phyloP scores from a whole-genome alignment of 1,140 invertebrate genomes.

The Anastrepha ludens region DNA sequence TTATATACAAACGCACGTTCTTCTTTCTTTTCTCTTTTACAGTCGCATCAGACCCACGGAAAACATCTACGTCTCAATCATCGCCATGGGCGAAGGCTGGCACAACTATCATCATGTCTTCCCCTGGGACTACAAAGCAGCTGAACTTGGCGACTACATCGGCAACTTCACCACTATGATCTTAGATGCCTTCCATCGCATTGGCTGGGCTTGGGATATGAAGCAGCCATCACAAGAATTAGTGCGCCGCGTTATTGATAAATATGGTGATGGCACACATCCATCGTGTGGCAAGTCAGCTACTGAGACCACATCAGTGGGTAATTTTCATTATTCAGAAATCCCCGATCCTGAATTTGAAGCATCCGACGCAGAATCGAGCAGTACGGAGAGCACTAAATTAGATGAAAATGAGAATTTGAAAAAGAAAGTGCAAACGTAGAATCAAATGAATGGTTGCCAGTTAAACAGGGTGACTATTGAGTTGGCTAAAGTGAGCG shows the following conservation, averaged over 20 bases:
- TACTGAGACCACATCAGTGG: conserved; percentile 57
- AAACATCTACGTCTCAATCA: conserved; percentile 78
- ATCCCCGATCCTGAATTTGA: conserved; percentile 68
- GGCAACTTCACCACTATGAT: conserved; percentile 75
- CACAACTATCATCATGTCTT: conserved; percentile 96
- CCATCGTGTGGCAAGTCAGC: conserved; percentile 50
- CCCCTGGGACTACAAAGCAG: conserved; percentile 84
- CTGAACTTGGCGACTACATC: conserved; percentile 78
- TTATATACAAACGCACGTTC: not conserved
- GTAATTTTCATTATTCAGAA: conserved; percentile 65
- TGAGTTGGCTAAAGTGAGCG: not conserved
- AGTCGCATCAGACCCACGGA: conserved; percentile 81
- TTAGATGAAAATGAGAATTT: conserved; percentile 70
- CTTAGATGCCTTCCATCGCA: conserved; percentile 85
- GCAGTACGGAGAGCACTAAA: conserved; percentile 72
- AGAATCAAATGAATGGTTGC: not conserved
- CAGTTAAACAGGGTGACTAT: not conserved
- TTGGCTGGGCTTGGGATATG: conserved; percentile 88
- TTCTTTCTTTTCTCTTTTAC: conserved; percentile 62
- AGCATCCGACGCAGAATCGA: conserved; percentile 70
- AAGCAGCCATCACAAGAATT: conserved; percentile 79
- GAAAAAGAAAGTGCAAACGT: conserved; percentile 53
- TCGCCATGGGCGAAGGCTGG: conserved; percentile 85
- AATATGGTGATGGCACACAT: conserved; percentile 81
- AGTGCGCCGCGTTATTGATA: conserved; percentile 76